Evolutionary conservation across 1,140 invertebrate species (phyloP).

Genomic region (Drosophila lacteicornis): DNA sequence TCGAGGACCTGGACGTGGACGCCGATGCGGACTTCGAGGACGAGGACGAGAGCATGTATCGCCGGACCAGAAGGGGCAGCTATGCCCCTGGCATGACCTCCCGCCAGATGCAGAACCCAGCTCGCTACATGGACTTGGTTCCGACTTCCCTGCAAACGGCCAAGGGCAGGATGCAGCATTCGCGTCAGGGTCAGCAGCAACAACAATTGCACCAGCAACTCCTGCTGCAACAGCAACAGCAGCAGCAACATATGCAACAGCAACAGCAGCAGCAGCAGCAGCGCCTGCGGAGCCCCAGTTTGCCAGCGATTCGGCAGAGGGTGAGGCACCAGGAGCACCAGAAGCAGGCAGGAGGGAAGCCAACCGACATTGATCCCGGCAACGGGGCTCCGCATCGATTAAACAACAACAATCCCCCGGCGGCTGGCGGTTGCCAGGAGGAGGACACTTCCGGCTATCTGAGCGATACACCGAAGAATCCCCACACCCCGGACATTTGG

Average conservation of each 20-base stretch:
- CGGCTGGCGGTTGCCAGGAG: constrained; percentile 85
- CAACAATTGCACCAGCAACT: constrained; percentile 57
- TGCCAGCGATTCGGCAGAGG: constrained; percentile 75
- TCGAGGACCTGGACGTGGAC: constrained; percentile 70
- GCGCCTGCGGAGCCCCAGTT: constrained; percentile 79
- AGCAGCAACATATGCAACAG: constrained; percentile 15
- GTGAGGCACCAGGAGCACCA: constrained; percentile 48
- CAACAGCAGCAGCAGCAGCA: constrained; percentile 41
- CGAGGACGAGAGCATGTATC: constrained; percentile 65
- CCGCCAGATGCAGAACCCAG: constrained; percentile 58
- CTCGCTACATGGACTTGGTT: constrained; percentile 66
- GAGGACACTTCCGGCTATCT: constrained; percentile 89
- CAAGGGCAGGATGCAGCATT: constrained; percentile 76
- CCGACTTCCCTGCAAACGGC: constrained; percentile 73
- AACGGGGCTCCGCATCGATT: constrained; percentile 67
- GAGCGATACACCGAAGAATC: constrained; percentile 87
- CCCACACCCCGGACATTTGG: constrained; percentile 83
- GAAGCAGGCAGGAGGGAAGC: constrained; percentile 30
- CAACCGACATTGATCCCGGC: constrained; percentile 69
- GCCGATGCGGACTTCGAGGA: constrained; percentile 66
- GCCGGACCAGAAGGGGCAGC: constrained; percentile 56
- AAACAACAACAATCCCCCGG: constrained; percentile 55
- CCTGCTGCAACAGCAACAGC: constrained; percentile 19
- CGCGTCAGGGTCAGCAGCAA: constrained; percentile 35
- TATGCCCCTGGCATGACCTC: constrained; percentile 70